Evolutionary conservation across 2,797 vertebrate species (phyloP).

Genomic region (Vireo griseus): DNA sequence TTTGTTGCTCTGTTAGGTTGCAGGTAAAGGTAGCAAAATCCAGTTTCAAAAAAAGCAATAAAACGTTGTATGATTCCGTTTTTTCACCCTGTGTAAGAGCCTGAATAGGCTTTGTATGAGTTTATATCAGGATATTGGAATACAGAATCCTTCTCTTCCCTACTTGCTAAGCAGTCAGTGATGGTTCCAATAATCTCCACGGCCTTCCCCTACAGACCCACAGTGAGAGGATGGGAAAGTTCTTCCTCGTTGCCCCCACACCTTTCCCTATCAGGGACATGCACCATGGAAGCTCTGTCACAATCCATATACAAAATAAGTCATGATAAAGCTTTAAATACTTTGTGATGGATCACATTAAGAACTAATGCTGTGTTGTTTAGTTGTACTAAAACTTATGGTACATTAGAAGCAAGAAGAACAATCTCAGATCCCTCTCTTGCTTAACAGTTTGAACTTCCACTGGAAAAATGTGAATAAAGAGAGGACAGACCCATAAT

Average conservation of each 20-base stretch:
- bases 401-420: not conserved
- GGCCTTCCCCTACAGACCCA: not conserved
- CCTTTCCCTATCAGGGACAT: not conserved
- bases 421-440: not conserved
- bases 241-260: not conserved
- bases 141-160: not conserved
- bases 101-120: not conserved
- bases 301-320: not conserved
- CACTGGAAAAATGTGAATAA: conserved; percentile 12
- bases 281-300: not conserved
- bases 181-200: not conserved
- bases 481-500: not conserved
- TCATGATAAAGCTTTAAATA: not conserved
- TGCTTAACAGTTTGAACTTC: not conserved
- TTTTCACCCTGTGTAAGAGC: not conserved
- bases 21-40: not conserved
- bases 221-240: not conserved
- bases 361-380: not conserved
- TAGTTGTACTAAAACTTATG: not conserved
- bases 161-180: not conserved
- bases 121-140: not conserved
- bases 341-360: not conserved
- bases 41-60: not conserved
- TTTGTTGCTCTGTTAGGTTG: not conserved
- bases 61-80: not conserved